These are phyloP conservation scores for Diabrotica undecimpunctata DNA, from an alignment of 1,140 invertebrate species.

Conservation along the genomic window DNA sequence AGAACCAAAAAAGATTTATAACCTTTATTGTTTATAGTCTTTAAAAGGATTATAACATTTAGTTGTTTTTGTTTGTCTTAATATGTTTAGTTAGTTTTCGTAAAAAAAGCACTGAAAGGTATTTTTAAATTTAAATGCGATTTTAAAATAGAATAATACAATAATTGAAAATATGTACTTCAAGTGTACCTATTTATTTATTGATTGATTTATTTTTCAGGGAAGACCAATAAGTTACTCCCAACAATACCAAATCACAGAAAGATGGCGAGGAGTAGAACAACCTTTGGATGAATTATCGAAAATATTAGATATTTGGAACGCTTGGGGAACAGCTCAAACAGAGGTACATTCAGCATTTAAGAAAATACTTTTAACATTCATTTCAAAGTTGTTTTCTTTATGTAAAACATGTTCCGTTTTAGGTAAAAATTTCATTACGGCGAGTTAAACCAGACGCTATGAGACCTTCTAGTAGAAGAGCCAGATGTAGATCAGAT, in stretches of 20 bases:
- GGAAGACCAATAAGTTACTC: constrained; percentile 39
- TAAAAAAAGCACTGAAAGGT: too few relatives aligned
- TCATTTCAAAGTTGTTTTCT: neutral
- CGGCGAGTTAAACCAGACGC: constrained; percentile 39
- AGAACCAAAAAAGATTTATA: too few relatives aligned
- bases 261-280: constrained; percentile 65
- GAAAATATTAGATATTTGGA: constrained; percentile 70
- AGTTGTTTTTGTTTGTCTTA: too few relatives aligned
- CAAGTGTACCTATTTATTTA: too few relatives aligned
- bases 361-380: neutral
- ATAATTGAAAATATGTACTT: too few relatives aligned
- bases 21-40: too few relatives aligned
- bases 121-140: too few relatives aligned
- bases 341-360: constrained; percentile 54
- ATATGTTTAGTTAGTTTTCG: too few relatives aligned
- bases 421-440: constrained; percentile 46
- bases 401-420: neutral
- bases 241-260: constrained; percentile 59
- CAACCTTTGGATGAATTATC: constrained; percentile 63
- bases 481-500: constrained; percentile 41
- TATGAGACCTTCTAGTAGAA: constrained; percentile 29
- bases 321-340: constrained; percentile 70
- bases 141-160: too few relatives aligned
- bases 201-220: constrained; percentile 29
- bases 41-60: too few relatives aligned